Conservation (phyloP, 2,113 vertebrate species). For the Bolborhynchus lineola region DNA sequence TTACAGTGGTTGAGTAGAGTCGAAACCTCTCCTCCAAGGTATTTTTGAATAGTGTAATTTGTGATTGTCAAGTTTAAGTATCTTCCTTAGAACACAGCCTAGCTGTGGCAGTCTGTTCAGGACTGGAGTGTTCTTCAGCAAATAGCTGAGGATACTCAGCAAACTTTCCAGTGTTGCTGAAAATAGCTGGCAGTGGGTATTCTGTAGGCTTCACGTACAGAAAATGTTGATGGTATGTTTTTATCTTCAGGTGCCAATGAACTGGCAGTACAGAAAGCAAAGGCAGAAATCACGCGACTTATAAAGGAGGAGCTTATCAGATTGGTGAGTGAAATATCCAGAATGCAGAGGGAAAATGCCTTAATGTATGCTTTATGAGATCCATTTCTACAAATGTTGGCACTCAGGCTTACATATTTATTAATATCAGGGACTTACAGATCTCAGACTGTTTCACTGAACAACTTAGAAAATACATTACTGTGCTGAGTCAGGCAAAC, state of each 20-base stretch:
- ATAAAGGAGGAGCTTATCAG: slow-evolving; percentile 99
- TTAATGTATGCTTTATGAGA: not conserved
- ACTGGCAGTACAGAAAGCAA: slow-evolving; percentile 97
- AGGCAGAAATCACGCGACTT: slow-evolving; percentile 95
- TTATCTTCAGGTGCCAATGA: slow-evolving; percentile 89
- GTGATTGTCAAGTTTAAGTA: not conserved
- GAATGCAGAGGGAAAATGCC: not conserved
- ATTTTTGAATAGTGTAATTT: not conserved
- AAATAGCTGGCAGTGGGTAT: not conserved
- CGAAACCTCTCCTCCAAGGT: not conserved
- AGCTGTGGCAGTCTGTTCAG: not conserved
- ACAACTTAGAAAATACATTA: not conserved
- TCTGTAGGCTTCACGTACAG: not conserved
- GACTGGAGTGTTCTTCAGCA: not conserved
- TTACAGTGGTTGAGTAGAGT: not conserved
- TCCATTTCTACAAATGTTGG: not conserved
- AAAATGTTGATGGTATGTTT: not conserved
- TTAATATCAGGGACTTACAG: not conserved
- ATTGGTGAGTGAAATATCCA: slow-evolving; percentile 82
- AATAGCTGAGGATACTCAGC: not conserved
- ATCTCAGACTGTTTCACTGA: not conserved
- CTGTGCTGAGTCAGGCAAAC: not conserved
- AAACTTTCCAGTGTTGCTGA: not conserved
- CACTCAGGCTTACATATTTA: not conserved
- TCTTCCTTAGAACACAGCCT: not conserved